phyloP scores from a whole-genome alignment of 2,888 invertebrate species.

The Drosophila histrio region DNA sequence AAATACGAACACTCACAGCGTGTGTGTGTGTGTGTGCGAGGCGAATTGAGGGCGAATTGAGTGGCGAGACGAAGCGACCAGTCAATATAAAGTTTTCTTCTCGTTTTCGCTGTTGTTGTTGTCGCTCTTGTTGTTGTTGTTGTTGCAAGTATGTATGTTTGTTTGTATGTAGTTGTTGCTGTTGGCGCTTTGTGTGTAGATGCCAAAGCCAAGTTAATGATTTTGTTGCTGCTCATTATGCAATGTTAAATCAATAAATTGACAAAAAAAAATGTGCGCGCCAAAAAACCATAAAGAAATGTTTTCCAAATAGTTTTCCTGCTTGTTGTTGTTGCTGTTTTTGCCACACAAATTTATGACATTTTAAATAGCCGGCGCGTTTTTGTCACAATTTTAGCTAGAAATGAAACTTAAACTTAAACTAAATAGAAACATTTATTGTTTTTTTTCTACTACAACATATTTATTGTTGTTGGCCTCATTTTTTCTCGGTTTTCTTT shows the following conservation, averaged over 20 bases:
- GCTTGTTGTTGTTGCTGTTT: neutral
- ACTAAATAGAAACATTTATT: conserved; percentile 39
- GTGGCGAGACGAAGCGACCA: conserved; percentile 52
- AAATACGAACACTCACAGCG: neutral
- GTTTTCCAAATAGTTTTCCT: conserved; percentile 33
- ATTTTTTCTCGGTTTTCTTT: conserved; percentile 23
- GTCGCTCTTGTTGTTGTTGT: conserved; percentile 26
- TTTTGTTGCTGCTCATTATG: conserved; percentile 63
- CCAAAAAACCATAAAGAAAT: conserved; percentile 19
- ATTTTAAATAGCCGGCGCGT: conserved; percentile 54
- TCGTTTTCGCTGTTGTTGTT: neutral
- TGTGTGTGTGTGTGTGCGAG: conserved; percentile 26
- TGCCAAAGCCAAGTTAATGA: conserved; percentile 68
- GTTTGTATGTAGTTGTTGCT: conserved; percentile 29
- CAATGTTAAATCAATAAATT: conserved; percentile 73
- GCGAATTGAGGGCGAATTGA: conserved; percentile 71
- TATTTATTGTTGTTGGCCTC: conserved; percentile 29
- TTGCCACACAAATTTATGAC: conserved; percentile 41
- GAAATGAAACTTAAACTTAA: neutral
- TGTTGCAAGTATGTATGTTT: conserved; percentile 17
- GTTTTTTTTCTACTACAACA: conserved; percentile 16
- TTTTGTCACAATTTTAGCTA: conserved; percentile 20
- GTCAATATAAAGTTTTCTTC: conserved; percentile 41
- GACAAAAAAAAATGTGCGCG: conserved; percentile 48
- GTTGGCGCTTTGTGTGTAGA: conserved; percentile 46